Evolutionary conservation across 2,888 invertebrate species (phyloP).

Genomic region (Drosophila demipolita): DNA sequence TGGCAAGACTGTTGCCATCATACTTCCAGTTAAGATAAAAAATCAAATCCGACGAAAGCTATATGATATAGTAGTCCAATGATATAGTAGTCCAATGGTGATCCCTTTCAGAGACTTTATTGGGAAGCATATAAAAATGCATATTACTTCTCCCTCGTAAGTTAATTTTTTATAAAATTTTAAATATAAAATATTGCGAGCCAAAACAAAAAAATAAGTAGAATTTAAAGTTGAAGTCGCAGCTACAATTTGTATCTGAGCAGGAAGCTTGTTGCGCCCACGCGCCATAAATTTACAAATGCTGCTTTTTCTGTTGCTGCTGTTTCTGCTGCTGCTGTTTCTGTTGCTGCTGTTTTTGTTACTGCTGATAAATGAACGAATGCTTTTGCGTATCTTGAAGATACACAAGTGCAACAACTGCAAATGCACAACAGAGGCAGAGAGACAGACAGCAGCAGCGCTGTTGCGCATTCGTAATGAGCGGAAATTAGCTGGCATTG

Average conservation of each 20-base stretch:
- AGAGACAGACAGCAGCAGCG: conserved; percentile 4
- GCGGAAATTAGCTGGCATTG: conserved; percentile 77
- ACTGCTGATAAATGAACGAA: conserved; percentile 69
- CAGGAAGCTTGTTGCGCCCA: conserved; percentile 71
- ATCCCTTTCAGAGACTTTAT: neutral
- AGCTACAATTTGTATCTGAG: conserved; percentile 36
- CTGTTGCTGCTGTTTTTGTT: conserved; percentile 27
- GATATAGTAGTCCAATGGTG: neutral
- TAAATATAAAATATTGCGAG: neutral
- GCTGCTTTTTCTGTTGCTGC: conserved; percentile 22
- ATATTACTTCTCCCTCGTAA: neutral
- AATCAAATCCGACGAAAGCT: too few species aligned
- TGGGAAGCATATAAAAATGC: neutral
- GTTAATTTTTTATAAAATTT: neutral
- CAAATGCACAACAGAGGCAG: conserved; percentile 10
- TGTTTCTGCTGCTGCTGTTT: conserved; percentile 16
- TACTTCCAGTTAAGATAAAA: too few species aligned
- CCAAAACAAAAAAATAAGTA: neutral
- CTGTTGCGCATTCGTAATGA: conserved; percentile 73
- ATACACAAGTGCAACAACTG: conserved; percentile 63
- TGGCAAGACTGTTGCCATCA: neutral
- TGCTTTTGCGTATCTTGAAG: conserved; percentile 72
- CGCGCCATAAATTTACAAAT: conserved; percentile 67
- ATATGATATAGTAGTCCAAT: neutral
- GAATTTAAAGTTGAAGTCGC: conserved; percentile 16